Conservation (phyloP, 2,113 vertebrate genomes). For the cattle (Bos taurus) region DNA sequence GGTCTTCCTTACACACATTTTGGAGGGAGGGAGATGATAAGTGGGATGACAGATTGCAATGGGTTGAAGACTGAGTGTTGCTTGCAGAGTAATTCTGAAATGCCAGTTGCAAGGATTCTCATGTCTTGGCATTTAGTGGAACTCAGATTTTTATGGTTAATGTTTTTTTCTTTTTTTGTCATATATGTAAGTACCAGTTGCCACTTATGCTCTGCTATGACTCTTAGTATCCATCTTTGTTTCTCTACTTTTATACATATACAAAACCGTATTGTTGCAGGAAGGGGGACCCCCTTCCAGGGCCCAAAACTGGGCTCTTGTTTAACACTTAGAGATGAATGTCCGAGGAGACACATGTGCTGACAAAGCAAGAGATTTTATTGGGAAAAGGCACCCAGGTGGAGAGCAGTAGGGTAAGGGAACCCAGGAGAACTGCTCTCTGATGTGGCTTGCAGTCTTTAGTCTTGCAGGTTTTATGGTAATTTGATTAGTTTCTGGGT, state of each 20-base stretch:
- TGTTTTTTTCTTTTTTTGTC: neutral
- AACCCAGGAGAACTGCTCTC: neutral
- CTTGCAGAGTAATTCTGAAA: neutral
- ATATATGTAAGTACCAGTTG: neutral
- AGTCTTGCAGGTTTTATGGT: neutral
- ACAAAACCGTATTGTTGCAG: neutral
- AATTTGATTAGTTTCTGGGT: neutral
- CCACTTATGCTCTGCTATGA: neutral
- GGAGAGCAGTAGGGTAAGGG: neutral
- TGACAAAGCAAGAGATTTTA: neutral
- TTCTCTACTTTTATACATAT: neutral
- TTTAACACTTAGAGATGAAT: too few species aligned
- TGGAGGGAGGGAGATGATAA: neutral
- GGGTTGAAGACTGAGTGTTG: neutral
- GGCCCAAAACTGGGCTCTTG: too few species aligned
- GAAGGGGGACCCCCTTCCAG: too few species aligned
- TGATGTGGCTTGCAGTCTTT: neutral
- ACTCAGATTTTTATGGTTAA: neutral
- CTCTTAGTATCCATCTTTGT: neutral
- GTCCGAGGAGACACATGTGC: neutral
- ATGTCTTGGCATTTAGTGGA: neutral
- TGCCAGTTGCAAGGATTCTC: neutral
- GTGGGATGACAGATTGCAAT: neutral
- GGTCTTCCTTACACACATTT: neutral
- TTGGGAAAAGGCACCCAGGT: neutral